Base-by-base conservation (phyloP, 92 coral and sea anemone species). In the Zoanthus sociatus region DNA sequence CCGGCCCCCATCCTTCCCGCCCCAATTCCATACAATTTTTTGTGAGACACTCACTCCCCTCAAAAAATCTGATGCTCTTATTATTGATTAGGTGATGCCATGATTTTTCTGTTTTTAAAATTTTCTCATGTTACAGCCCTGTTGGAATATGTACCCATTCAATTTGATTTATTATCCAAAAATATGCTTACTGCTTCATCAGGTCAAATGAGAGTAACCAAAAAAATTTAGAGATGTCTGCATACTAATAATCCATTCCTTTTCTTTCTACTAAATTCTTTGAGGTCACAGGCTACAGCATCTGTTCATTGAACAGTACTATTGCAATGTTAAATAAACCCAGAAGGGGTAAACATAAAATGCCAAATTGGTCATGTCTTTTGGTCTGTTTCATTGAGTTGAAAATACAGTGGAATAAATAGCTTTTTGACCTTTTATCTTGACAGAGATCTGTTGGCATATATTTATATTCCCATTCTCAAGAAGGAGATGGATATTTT, bases 391-490 rank as follows among this genome's bases (percentile, higher is more conserved):
- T 66, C 71, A 66, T 66, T 33, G 71, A n/a, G 30, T 66, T 66
- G 71, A 66, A 70, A 70, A 30, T 70, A 70, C 75, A 70, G 47
- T 70, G 75, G 47, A 70, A 70, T 70, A 70, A 70, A 4, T 70
- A 70, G 75, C 75, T 70, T 70, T 70, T 70, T 70, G 45, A 70
- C 75, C 75, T 70, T 70, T 70, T 32, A 70, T 70, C 45, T 70
- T 30, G 75, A 32, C 75, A 70, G 75, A 70, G 75, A 70, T 70
- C 75, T 70, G 75, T 70, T 70, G 75, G 45, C 75, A 70, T 70
- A 70, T 70, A 70, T 70, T 70, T 70, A 70, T n/a, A 64, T 64
- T 64, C 71, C 71, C 26, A 64, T 64, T 64, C 71, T 64, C 71
- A 47, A 70, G 47, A 70, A 70, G 47, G 75, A 70, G 75, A 70